These are phyloP conservation scores for Drosophila lacteicornis DNA, from an alignment of 1,140 invertebrate genomes.

Conservation along the genomic window DNA sequence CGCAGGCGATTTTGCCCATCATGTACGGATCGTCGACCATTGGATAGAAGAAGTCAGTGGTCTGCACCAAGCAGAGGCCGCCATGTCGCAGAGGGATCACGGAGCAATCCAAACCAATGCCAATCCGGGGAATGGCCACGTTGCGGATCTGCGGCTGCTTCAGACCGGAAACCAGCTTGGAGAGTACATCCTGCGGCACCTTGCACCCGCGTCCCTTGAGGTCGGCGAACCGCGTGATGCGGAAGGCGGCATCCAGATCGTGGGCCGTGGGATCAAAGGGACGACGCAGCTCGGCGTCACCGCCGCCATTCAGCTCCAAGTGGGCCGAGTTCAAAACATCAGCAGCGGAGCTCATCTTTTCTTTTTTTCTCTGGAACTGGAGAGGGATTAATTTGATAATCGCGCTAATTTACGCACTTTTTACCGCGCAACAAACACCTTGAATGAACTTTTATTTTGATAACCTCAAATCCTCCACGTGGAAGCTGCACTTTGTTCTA, in stretches of 20 bases:
- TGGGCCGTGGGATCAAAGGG: slow-evolving; percentile 98
- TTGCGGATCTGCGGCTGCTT: slow-evolving; percentile 95
- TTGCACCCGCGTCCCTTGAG: slow-evolving; percentile 99
- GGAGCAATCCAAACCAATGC: slow-evolving; percentile 90
- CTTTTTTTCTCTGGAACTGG: slow-evolving; percentile 19
- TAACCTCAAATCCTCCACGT: background rate
- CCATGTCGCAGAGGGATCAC: slow-evolving; percentile 95
- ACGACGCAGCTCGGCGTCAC: slow-evolving; percentile 92
- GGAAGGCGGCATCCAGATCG: slow-evolving; percentile 97
- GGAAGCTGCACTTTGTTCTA: background rate
- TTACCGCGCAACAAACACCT: slow-evolving; percentile 75
- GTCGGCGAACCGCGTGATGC: slow-evolving; percentile 98
- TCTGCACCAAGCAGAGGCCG: slow-evolving; percentile 97
- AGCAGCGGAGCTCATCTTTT: slow-evolving; percentile 77
- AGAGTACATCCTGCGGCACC: slow-evolving; percentile 98
- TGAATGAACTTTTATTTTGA: background rate
- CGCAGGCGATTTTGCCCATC: slow-evolving; percentile 99
- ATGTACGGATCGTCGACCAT: slow-evolving; percentile 99
- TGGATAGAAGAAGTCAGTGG: slow-evolving; percentile 99
- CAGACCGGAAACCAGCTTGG: slow-evolving; percentile 97
- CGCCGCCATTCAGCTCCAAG: slow-evolving; percentile 91
- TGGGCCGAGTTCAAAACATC: slow-evolving; percentile 92
- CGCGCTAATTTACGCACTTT: slow-evolving; percentile 64
- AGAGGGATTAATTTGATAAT: slow-evolving; percentile 15
- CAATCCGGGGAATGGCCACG: slow-evolving; percentile 94